These are phyloP conservation scores for Candidula unifasciata DNA, from an alignment of 2,888 invertebrate species.

Conservation along the genomic window DNA sequence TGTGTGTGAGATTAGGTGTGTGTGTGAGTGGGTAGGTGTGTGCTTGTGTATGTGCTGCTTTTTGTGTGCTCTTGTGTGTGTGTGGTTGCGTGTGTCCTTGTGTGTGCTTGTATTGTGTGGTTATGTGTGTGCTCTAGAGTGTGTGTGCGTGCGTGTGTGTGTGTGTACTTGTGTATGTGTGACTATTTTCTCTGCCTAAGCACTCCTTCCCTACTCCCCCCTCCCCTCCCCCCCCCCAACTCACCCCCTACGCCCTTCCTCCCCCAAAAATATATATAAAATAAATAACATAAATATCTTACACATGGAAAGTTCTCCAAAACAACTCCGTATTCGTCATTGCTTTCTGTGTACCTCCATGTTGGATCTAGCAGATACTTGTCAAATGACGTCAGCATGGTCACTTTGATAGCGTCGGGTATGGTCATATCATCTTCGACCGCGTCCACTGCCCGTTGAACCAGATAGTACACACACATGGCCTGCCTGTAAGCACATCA, in stretches of 20 bases:
- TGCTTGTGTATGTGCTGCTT: too few species aligned
- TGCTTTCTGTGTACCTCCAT: slow-evolving; percentile 66
- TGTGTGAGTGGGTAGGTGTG: too few species aligned
- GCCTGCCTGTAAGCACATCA: slow-evolving; percentile 61
- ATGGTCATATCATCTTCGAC: slow-evolving; percentile 74
- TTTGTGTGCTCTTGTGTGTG: too few species aligned
- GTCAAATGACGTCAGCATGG: slow-evolving; percentile 66
- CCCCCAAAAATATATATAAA: too few species aligned
- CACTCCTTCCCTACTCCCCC: background rate
- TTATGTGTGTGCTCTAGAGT: too few species aligned
- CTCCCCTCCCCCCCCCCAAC: background rate
- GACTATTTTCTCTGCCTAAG: too few species aligned
- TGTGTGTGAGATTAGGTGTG: too few species aligned
- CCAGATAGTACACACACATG: slow-evolving; percentile 73
- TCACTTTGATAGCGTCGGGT: slow-evolving; percentile 61
- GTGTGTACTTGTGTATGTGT: too few species aligned
- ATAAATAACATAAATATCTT: slow-evolving; percentile 36
- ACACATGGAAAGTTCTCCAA: slow-evolving; percentile 70
- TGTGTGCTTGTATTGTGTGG: too few species aligned
- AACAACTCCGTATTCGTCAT: slow-evolving; percentile 69
- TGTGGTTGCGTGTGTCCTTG: too few species aligned
- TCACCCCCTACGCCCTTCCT: too few species aligned
- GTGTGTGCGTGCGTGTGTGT: too few species aligned
- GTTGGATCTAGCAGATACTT: slow-evolving; percentile 61
- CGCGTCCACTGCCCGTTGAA: slow-evolving; percentile 72